phyloP scores from a whole-genome alignment of 2,113 vertebrate species.

The Recurvirostra avosetta region DNA sequence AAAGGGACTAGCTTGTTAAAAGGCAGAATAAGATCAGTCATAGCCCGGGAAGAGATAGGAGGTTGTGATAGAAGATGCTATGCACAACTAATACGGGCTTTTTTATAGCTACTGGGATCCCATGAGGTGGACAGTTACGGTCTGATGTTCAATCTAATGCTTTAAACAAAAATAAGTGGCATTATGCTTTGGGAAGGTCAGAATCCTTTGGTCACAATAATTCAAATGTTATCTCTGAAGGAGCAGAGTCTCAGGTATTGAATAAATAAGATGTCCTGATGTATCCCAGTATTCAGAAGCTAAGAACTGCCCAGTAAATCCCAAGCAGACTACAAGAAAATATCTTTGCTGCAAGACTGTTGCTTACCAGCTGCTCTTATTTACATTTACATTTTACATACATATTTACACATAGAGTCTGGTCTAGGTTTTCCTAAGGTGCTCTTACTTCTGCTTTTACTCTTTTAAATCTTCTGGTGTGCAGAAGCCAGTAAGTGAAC shows the following conservation, averaged over 20 bases:
- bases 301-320: neutral
- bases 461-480: neutral
- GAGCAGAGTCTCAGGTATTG: neutral
- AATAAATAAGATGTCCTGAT: neutral
- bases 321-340: neutral
- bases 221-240: neutral
- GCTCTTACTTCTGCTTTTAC: neutral
- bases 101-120: neutral
- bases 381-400: neutral
- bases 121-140: neutral
- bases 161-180: neutral
- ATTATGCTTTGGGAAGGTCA: neutral
- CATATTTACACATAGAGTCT: neutral
- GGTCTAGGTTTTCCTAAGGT: neutral
- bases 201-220: neutral
- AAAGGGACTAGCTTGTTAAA: neutral
- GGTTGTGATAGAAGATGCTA: neutral
- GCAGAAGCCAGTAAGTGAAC: neutral
- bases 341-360: neutral
- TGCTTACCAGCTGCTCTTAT: neutral
- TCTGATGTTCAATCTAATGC: neutral
- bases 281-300: neutral
- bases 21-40: neutral
- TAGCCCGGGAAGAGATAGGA: neutral
- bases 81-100: rapidly evolving